Percentiles rank a stretch among this genome's conserved stretches.
Conservation (phyloP, 2,113 vertebrate species). For the Gracilinanus agilis region DNA sequence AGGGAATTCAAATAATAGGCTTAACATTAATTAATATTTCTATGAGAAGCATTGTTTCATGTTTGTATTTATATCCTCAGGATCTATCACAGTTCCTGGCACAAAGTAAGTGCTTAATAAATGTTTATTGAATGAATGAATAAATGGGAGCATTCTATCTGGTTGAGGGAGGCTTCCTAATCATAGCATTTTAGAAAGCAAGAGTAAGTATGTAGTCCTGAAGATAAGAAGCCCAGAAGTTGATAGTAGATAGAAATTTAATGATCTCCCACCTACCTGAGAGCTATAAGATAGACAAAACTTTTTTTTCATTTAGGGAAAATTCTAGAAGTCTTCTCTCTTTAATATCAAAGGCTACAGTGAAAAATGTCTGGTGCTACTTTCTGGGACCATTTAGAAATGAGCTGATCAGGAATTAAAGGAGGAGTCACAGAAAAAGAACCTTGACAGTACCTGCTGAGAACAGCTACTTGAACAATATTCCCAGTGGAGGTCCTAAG, state of each 20-base stretch:
- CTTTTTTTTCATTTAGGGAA: background rate
- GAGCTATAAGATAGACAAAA: background rate
- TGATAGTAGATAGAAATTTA: background rate
- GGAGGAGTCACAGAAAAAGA: background rate
- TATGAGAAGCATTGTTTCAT: background rate
- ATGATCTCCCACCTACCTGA: background rate
- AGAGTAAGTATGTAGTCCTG: background rate
- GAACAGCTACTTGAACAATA: background rate
- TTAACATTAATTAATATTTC: background rate
- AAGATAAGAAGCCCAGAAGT: background rate
- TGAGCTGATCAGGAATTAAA: background rate
- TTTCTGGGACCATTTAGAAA: background rate
- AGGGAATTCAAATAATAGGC: background rate
- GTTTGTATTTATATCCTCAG: background rate
- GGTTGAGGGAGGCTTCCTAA: background rate
- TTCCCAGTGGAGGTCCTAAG: background rate
- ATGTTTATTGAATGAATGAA: background rate
- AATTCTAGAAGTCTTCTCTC: background rate
- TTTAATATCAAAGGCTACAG: background rate
- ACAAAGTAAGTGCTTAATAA: background rate
- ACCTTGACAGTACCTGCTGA: background rate
- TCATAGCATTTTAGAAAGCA: background rate
- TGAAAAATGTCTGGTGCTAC: background rate
- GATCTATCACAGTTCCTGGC: background rate
- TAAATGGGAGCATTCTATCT: no score